These are phyloP conservation scores for Myopa tessellatipennis DNA, from an alignment of 2,888 invertebrate genomes.

Conservation along the genomic window DNA sequence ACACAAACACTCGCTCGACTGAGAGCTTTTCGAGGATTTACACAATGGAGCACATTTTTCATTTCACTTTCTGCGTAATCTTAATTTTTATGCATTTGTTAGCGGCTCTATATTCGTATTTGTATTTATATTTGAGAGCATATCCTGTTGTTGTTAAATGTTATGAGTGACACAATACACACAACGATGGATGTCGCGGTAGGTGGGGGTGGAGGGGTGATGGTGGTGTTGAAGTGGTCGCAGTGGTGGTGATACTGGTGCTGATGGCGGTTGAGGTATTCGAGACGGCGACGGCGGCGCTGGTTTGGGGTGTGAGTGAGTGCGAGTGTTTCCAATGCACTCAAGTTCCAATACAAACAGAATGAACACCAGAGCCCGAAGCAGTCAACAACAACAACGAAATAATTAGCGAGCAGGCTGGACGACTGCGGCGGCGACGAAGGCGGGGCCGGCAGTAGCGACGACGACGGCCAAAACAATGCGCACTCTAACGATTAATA, in stretches of 20 bases:
- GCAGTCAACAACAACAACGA: conserved; percentile 22
- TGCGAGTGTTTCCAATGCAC: conserved; percentile 7
- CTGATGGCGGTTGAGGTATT: not conserved
- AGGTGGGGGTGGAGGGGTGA: not conserved
- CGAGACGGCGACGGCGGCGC: not conserved
- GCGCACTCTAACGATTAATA: conserved; percentile 23
- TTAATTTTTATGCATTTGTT: conserved; percentile 8
- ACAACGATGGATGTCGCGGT: conserved; percentile 7
- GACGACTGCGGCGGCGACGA: conserved; percentile 27
- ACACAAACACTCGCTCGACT: not conserved
- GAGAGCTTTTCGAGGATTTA: conserved; percentile 11
- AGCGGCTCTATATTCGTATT: conserved; percentile 5
- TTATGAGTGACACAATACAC: conserved; percentile 31
- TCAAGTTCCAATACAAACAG: conserved; percentile 34
- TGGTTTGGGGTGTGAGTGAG: not conserved
- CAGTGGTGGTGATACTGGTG: too few relatives aligned
- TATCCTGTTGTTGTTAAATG: conserved; percentile 15
- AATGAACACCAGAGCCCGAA: conserved; percentile 11
- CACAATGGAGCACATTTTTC: conserved; percentile 23
- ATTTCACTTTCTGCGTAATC: conserved; percentile 20
- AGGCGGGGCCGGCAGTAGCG: conserved; percentile 13
- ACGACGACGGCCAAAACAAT: conserved; percentile 8
- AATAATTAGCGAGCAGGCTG: conserved; percentile 26
- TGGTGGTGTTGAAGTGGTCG: too few relatives aligned
- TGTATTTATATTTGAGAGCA: conserved; percentile 19